Percentiles rank a stretch among this genome's conserved stretches.
These are phyloP conservation scores for Stenopsyche tienmushanensis DNA, from an alignment of 1,140 invertebrate species.

Conservation along the genomic window DNA sequence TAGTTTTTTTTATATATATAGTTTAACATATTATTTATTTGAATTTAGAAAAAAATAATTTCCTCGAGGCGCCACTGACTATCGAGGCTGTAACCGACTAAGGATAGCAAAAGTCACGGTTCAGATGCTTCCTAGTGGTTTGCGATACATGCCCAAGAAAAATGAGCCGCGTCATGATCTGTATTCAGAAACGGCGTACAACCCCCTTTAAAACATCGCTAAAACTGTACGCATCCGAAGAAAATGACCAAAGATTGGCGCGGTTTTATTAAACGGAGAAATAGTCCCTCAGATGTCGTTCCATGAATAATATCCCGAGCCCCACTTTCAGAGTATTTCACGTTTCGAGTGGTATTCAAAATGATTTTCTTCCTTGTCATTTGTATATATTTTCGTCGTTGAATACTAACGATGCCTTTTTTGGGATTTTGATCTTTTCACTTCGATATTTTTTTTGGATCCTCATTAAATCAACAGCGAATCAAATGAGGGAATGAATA, in stretches of 20 bases:
- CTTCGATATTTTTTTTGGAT: slow-evolving; percentile 29
- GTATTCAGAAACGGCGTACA: slow-evolving; percentile 1
- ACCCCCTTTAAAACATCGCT: not conserved
- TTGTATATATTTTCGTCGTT: slow-evolving; percentile 28
- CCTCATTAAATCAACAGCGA: slow-evolving; percentile 33
- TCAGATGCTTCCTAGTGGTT: slow-evolving; percentile 35
- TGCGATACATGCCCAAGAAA: slow-evolving; percentile 41
- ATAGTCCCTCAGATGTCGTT: too few species aligned
- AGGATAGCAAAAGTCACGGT: slow-evolving; percentile 31
- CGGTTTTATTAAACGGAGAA: too few species aligned
- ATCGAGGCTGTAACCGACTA: too few species aligned
- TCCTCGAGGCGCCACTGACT: not conserved
- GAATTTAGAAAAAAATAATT: not conserved
- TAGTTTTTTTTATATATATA: too few species aligned
- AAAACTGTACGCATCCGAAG: not conserved
- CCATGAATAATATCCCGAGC: too few species aligned
- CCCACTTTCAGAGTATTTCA: not conserved
- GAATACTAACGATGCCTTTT: slow-evolving; percentile 36
- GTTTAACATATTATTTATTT: too few species aligned
- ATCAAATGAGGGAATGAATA: slow-evolving; percentile 32
- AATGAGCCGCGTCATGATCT: slow-evolving; percentile 35
- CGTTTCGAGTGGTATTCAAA: slow-evolving; percentile 35
- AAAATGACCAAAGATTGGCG: not conserved
- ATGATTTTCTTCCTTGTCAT: slow-evolving; percentile 32
- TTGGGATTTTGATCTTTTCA: slow-evolving; percentile 25